A percentile compares a stretch with the other conserved stretches of the same genome.
Evolutionary conservation across 1,140 invertebrate genomes (phyloP).

Genomic region (Hylaeus volcanicus): DNA sequence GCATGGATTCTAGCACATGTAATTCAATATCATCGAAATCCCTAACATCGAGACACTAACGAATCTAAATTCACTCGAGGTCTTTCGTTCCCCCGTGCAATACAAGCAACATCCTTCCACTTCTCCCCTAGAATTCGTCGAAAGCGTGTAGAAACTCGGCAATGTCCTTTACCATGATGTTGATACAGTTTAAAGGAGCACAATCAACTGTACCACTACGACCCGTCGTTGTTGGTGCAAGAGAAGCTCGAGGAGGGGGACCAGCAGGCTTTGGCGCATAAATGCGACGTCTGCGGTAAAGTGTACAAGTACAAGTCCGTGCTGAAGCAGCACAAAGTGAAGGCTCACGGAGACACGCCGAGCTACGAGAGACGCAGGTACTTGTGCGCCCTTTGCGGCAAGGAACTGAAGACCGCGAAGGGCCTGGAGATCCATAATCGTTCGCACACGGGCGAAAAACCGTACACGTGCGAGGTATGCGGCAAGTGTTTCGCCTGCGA

Average conservation of each 20-base stretch:
- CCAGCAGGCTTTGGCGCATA: conserved; percentile 49
- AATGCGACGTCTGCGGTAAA: conserved; percentile 66
- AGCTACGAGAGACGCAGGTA: conserved; percentile 55
- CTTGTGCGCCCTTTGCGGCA: conserved; percentile 66
- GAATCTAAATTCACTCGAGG: no score
- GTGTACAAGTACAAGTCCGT: conserved; percentile 58
- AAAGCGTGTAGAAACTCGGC: no score
- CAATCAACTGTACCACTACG: conserved; percentile 81
- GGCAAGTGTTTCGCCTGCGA: conserved; percentile 61
- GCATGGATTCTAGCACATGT: no score
- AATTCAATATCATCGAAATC: no score
- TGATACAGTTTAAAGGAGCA: conserved; percentile 81
- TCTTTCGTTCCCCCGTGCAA: no score
- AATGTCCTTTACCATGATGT: neutral
- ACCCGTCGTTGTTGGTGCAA: conserved; percentile 26
- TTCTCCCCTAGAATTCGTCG: no score
- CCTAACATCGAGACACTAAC: no score
- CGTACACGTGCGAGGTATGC: conserved; percentile 66
- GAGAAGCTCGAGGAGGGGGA: conserved; percentile 30
- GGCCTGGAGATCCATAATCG: conserved; percentile 71
- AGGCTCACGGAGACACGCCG: conserved; percentile 48
- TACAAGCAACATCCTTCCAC: no score
- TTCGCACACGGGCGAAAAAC: conserved; percentile 79
- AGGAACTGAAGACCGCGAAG: conserved; percentile 57
- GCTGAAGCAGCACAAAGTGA: conserved; percentile 56